These are phyloP conservation scores for Brachymystax lenok DNA, from an alignment of 2,797 vertebrate species.

Conservation along the genomic window DNA sequence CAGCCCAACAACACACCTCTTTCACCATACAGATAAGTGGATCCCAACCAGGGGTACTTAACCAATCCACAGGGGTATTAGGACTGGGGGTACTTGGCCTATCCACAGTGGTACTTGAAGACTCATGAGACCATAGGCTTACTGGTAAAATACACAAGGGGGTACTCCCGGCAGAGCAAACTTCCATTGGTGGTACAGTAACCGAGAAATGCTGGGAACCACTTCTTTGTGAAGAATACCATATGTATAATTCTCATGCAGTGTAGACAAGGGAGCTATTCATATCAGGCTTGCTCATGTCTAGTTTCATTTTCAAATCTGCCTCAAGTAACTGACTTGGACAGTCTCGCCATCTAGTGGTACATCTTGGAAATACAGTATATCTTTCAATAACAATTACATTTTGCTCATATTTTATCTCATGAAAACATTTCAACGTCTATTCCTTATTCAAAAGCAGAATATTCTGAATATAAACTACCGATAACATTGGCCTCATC, in stretches of 20 bases:
- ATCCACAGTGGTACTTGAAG: no score
- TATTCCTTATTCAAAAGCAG: not conserved
- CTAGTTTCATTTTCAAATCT: not conserved
- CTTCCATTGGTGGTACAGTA: no score
- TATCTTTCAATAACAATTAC: not conserved
- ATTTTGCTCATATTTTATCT: not conserved
- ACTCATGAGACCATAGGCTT: no score
- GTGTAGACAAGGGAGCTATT: not conserved
- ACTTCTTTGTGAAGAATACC: not conserved
- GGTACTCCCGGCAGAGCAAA: no score
- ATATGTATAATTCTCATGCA: not conserved
- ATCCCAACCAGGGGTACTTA: no score
- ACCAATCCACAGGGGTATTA: no score
- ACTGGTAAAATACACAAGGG: no score
- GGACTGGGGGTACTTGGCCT: no score
- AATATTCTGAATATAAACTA: not conserved
- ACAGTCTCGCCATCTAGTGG: constrained; percentile 65
- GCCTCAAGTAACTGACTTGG: constrained; percentile 25
- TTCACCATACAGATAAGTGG: no score
- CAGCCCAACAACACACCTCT: not conserved
- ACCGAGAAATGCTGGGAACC: no score
- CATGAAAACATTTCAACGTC: not conserved
- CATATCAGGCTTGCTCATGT: not conserved
- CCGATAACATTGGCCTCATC: not conserved
- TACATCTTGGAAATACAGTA: not conserved